Conservation (phyloP, 2,113 vertebrate genomes). For the Hymenochirus boettgeri region DNA sequence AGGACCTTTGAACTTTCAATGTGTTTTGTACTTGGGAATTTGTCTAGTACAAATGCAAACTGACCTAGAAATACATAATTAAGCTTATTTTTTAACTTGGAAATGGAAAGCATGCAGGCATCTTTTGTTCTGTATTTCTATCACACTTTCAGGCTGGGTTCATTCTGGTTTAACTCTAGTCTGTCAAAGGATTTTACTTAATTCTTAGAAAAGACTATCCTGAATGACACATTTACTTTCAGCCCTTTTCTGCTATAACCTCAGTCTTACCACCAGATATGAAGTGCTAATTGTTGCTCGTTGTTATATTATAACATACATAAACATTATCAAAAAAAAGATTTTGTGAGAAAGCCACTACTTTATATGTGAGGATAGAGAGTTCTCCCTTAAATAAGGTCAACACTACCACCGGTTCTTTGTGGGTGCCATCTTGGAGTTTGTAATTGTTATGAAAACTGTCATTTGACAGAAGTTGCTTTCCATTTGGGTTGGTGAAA, state of each 20-base stretch:
- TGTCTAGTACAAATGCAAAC: background rate
- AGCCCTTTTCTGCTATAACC: background rate
- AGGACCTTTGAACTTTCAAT: slow-evolving; percentile 1
- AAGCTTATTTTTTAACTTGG: background rate
- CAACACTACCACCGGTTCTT: background rate
- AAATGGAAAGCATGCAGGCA: background rate
- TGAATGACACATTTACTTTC: background rate
- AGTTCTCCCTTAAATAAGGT: background rate
- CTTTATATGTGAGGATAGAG: too few species aligned
- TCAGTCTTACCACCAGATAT: background rate
- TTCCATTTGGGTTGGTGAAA: too few species aligned
- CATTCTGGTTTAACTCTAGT: background rate
- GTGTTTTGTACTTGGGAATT: background rate
- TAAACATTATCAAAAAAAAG: too few species aligned
- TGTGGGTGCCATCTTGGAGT: background rate
- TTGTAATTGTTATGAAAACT: background rate
- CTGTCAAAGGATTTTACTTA: background rate
- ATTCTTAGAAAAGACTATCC: background rate
- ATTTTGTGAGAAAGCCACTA: too few species aligned
- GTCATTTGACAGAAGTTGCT: background rate
- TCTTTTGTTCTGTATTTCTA: background rate
- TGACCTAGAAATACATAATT: background rate
- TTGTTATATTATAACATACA: too few species aligned
- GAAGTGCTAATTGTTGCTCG: too few species aligned
- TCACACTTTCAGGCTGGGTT: background rate